Evolutionary conservation across 2,888 invertebrate genomes (phyloP).

Genomic region (Prenolepis imparis): DNA sequence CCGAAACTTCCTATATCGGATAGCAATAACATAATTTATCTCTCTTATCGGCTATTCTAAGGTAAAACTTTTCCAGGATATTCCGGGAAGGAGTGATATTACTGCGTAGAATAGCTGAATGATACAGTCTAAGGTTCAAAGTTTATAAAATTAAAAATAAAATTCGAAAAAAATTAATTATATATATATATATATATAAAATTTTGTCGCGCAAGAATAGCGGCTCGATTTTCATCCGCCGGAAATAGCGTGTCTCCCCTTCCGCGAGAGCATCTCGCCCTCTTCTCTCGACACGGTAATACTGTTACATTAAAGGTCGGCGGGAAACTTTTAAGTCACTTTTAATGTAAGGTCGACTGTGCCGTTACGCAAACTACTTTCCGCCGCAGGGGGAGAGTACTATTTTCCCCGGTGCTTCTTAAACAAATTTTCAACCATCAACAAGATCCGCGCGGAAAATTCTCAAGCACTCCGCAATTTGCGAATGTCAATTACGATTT

Average conservation of each 20-base stretch:
- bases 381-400: constrained; percentile 32
- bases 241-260: not conserved
- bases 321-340: constrained; percentile 57
- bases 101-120: not conserved
- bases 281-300: constrained; percentile 1
- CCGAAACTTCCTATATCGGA: not conserved
- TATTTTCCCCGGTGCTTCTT: constrained; percentile 41
- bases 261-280: not conserved
- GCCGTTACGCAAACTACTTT: constrained; percentile 49
- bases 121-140: not conserved
- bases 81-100: not conserved
- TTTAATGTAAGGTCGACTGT: constrained; percentile 50
- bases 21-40: constrained; percentile 34
- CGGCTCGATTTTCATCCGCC: constrained; percentile 35
- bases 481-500: not conserved
- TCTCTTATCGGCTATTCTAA: not conserved
- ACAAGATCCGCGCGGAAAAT: constrained; percentile 12
- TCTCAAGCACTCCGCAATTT: not conserved
- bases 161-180: constrained; percentile 6
- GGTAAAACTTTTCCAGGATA: not conserved
- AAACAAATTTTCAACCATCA: constrained; percentile 50
- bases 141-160: not conserved
- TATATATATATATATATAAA: not conserved
- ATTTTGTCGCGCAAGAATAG: not conserved
- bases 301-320: constrained; percentile 45